Base-by-base conservation (phyloP, 1,140 invertebrate species). In the Aphelinus atriplicis region DNA sequence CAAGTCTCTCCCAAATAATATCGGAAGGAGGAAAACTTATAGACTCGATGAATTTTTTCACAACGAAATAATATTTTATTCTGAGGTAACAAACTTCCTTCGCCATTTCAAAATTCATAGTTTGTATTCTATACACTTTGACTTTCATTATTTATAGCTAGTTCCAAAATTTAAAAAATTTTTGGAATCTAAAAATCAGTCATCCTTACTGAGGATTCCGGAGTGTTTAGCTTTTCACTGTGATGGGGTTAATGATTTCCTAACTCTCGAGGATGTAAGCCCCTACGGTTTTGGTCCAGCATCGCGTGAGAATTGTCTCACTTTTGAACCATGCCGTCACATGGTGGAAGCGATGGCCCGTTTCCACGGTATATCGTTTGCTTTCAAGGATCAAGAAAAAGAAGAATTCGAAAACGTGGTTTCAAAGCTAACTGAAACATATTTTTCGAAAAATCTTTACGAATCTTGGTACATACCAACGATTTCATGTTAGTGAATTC, bases 321-420 rank as follows among this genome's bases (percentile, higher is more conserved):
- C 90, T 78, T 82, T 87, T 6, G 79, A 87, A 0, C 88, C 91
- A 74, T 89, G 88, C 61, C 84, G 80, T 58, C 73, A 89, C 3
- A 90, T 91, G 42, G 82, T 94, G 58, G 87, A 90, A 81, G 84
- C 89, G 1, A 81, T 94, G 43, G 93, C 92, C 0, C 89, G 89
- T 78, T 93, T 91, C 78, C 93, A 94, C 83, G 92, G 91, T 1
- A 78, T 94, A 3, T 91, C 91, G 0, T 90, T 93, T 74, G 93
- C 92, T 0, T 91, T 91, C 78, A 92, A 89, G 83, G 90, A 93
- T 74, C 89, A 93, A 76, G 81, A 91, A 42, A 88, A 89, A 1
- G 83, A 90, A 7, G 84, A 89, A 63, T 94, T 92, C 80, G 77
- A 87, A 58, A 79, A 87, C 70, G 83, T 91, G 0, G 84, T 80